Evolutionary conservation across 2,113 vertebrate genomes (phyloP).

Genomic region (Daphoenositta chrysoptera): DNA sequence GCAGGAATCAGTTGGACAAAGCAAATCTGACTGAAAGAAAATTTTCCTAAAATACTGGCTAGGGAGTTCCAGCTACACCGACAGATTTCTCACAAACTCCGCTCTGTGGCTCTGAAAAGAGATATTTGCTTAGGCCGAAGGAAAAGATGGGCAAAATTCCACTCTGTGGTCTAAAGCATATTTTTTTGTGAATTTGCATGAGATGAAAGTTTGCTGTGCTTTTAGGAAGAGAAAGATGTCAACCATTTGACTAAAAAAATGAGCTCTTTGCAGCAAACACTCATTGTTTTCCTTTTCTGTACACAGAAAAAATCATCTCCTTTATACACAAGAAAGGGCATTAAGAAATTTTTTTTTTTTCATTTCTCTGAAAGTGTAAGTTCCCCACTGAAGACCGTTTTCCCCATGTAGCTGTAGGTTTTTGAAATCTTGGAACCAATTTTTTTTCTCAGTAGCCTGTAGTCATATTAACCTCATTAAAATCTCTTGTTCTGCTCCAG

Average conservation of each 20-base stretch:
- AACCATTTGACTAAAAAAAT: not conserved
- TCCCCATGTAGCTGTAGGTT: not conserved
- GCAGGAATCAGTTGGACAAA: not conserved
- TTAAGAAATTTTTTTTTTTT: not conserved
- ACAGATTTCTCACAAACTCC: not conserved
- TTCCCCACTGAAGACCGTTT: not conserved
- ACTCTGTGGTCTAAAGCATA: not conserved
- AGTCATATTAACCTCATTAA: not conserved
- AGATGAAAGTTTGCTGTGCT: not conserved
- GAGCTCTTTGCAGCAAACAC: not conserved
- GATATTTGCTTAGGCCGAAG: not conserved
- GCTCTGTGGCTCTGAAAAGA: not conserved
- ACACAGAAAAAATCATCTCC: not conserved
- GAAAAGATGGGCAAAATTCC: not conserved
- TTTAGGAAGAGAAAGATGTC: not conserved
- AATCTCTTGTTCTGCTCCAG: not conserved
- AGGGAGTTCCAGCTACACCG: not conserved
- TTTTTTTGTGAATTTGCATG: not conserved
- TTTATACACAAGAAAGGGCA: not conserved
- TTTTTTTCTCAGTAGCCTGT: not conserved
- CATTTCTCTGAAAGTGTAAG: not conserved
- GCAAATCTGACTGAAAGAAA: not conserved
- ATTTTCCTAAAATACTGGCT: not conserved
- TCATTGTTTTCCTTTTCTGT: not conserved
- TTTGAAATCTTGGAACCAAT: not conserved